Percentiles rank a stretch among this genome's conserved stretches.
These are phyloP conservation scores for Cryptus armator DNA, from an alignment of 2,888 invertebrate species.

Conservation along the genomic window DNA sequence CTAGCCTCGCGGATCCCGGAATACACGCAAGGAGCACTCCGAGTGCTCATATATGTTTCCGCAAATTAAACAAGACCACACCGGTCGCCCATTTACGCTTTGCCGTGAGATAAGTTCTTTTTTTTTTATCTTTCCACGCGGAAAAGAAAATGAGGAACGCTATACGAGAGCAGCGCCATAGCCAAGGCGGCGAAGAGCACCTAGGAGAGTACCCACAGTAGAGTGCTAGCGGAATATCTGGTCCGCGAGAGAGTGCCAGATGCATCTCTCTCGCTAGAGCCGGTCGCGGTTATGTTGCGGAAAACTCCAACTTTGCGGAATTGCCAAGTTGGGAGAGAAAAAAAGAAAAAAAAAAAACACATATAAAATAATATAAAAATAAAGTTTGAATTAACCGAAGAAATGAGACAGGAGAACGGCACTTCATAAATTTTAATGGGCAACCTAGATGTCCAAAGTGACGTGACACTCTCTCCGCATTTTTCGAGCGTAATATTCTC, in stretches of 20 bases:
- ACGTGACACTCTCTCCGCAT: constrained; percentile 54
- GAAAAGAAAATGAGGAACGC: constrained; percentile 57
- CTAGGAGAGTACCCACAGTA: constrained; percentile 33
- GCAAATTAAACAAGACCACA: constrained; percentile 64
- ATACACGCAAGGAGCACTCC: constrained; percentile 2
- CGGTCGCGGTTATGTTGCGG: constrained; percentile 53
- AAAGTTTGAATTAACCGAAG: constrained; percentile 68
- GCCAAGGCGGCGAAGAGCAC: constrained; percentile 1
- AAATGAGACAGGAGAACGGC: constrained; percentile 64
- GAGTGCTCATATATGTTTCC: constrained; percentile 63
- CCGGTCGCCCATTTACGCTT: constrained; percentile 20
- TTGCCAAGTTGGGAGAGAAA: constrained; percentile 56
- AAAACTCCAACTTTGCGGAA: constrained; percentile 64
- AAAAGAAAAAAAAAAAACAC: not conserved
- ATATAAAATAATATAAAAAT: constrained; percentile 22
- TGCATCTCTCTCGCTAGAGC: constrained; percentile 44
- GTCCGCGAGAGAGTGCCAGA: constrained; percentile 15
- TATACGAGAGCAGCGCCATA: not conserved
- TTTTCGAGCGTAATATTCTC: constrained; percentile 27
- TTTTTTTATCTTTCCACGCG: constrained; percentile 45
- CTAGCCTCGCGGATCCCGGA: constrained; percentile 26
- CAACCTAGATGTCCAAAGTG: constrained; percentile 62
- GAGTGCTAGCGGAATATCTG: constrained; percentile 2
- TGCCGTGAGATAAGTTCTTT: constrained; percentile 38
- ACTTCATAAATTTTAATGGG: constrained; percentile 67